phyloP scores from a whole-genome alignment of 2,888 invertebrate genomes.

The Auanema sp. region DNA sequence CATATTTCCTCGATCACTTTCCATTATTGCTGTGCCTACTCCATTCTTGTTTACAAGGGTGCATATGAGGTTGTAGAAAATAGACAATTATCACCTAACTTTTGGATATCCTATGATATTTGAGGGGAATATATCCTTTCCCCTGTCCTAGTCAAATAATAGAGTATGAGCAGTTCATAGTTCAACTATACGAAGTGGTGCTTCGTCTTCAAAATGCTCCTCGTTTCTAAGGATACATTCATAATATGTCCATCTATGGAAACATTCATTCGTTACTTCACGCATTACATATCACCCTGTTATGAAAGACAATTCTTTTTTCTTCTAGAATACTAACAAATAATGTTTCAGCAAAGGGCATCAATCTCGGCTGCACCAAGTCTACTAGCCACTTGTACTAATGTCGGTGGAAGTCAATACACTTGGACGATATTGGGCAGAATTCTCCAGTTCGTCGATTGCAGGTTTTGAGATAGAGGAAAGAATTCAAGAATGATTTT shows the following conservation, averaged over 20 bases:
- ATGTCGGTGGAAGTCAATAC: constrained; percentile 63
- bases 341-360: constrained; percentile 56
- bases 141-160: no score
- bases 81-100: no score
- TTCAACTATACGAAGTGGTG: no score
- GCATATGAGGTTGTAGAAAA: neutral
- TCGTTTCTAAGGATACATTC: neutral
- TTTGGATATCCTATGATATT: no score
- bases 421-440: constrained; percentile 63
- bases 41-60: neutral
- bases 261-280: no score
- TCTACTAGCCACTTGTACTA: constrained; percentile 61
- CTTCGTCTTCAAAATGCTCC: neutral
- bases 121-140: no score
- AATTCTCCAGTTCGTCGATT: constrained; percentile 63
- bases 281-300: no score
- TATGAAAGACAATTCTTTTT: no score
- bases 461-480: constrained; percentile 48
- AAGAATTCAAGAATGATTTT: no score
- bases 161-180: no score
- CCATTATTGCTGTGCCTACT: neutral
- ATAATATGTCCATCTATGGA: neutral
- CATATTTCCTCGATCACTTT: neutral
- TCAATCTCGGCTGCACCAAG: constrained; percentile 61
- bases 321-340: no score